Evolutionary conservation across 2,888 invertebrate species (phyloP).

Genomic region (Orthosia cruda): DNA sequence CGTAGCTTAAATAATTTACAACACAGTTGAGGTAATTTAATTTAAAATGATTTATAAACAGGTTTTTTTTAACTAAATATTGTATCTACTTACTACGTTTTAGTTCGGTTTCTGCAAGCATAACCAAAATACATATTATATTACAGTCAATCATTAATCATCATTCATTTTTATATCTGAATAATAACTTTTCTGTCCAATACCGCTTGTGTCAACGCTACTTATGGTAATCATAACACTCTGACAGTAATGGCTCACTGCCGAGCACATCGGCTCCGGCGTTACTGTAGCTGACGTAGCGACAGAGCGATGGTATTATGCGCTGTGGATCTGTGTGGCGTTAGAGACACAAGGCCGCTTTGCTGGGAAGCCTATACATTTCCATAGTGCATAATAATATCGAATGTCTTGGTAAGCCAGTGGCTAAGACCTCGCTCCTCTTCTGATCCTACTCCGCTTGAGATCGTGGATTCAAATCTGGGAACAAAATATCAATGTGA

Average conservation of each 20-base stretch:
- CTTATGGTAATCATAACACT: conserved; percentile 61
- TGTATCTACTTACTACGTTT: not conserved
- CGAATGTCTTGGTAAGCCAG: too few species aligned
- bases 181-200: not conserved
- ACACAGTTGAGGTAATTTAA: not conserved
- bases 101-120: not conserved
- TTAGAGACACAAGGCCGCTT: too few species aligned
- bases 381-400: too few species aligned
- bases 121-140: not conserved
- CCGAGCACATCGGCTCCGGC: too few species aligned
- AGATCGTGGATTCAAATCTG: too few species aligned
- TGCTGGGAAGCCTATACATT: too few species aligned
- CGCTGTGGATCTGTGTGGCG: too few species aligned
- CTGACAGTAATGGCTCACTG: conserved; percentile 15
- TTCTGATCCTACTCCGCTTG: too few species aligned
- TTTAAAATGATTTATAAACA: not conserved
- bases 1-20: not conserved
- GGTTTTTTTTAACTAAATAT: not conserved
- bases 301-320: too few species aligned
- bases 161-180: not conserved
- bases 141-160: not conserved
- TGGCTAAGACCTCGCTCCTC: too few species aligned
- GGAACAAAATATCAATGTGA: too few species aligned
- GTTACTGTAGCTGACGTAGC: too few species aligned
- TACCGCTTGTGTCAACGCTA: conserved; percentile 35